phyloP scores from a whole-genome alignment of 2,113 vertebrate genomes.

The Eudyptes chrysolophus region DNA sequence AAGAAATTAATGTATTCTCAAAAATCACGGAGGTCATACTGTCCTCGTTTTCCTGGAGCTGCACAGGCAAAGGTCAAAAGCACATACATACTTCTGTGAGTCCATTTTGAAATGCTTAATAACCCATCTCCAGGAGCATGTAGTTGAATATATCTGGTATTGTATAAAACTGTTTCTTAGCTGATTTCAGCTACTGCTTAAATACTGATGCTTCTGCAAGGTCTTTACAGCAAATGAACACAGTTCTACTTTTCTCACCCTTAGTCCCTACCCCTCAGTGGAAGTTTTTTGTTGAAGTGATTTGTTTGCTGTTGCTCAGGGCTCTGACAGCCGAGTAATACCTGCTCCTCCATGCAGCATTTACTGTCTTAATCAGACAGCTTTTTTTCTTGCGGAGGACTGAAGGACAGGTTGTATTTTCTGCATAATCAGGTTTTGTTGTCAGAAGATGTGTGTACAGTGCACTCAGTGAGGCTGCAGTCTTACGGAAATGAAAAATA shows the following conservation, averaged over 20 bases:
- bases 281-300: neutral
- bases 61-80: neutral
- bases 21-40: neutral
- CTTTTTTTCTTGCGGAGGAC: neutral
- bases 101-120: neutral
- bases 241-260: neutral
- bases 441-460: neutral
- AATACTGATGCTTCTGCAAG: neutral
- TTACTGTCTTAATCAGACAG: neutral
- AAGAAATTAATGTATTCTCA: rapidly evolving
- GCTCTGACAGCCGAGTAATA: neutral
- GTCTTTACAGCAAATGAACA: neutral
- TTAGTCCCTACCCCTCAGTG: neutral
- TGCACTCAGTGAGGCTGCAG: neutral
- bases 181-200: neutral
- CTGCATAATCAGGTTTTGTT: neutral
- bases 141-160: neutral
- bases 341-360: neutral
- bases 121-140: neutral
- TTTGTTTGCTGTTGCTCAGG: neutral
- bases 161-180: neutral
- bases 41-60: neutral
- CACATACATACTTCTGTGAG: neutral
- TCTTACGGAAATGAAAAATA: neutral
- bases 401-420: neutral